Conservation (phyloP, 2,888 invertebrate genomes). For the Notodonta dromedarius region DNA sequence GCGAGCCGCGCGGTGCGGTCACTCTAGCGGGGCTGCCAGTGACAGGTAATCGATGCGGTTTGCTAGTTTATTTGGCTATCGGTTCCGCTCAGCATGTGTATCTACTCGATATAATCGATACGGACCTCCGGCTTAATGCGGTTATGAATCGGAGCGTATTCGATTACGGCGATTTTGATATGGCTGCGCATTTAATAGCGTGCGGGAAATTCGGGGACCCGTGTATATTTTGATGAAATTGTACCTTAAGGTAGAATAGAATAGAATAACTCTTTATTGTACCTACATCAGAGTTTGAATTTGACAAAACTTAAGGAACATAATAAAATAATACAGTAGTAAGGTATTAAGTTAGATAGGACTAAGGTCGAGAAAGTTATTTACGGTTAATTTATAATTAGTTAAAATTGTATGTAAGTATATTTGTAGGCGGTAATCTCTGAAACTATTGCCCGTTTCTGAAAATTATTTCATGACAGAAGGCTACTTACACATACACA, state of each 20-base stretch:
- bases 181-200: constrained; percentile 44
- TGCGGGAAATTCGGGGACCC: constrained; percentile 28
- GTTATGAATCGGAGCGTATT: constrained; percentile 67
- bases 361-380: no score
- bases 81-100: constrained; percentile 74
- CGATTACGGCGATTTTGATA: constrained; percentile 58
- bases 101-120: constrained; percentile 77
- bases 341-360: no score
- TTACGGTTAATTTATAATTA: no score
- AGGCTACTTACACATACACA: no score
- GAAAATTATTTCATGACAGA: no score
- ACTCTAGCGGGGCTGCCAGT: constrained; percentile 69
- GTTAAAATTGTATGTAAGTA: no score
- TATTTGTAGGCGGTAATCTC: no score
- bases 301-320: neutral
- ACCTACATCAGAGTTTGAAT: neutral
- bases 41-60: constrained; percentile 83
- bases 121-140: constrained; percentile 59
- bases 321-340: no score
- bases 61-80: constrained; percentile 83
- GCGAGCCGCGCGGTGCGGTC: constrained; percentile 65
- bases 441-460: no score
- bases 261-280: no score
- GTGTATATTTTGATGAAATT: constrained; percentile 9
- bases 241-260: no score